Conservation (phyloP, 92 coral and sea anemone species). For the Phenganax stokvisi region DNA sequence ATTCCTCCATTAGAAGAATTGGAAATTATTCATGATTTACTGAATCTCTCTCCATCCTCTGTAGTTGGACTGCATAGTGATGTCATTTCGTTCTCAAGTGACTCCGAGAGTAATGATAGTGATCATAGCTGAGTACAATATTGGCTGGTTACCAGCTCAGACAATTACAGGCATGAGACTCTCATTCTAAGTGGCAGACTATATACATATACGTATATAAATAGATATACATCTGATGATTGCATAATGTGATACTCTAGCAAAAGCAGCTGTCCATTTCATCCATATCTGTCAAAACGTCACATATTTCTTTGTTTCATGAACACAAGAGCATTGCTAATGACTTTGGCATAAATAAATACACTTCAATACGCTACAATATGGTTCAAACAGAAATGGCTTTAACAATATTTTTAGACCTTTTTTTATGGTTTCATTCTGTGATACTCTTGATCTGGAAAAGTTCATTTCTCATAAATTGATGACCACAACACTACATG, state of each 20-base stretch:
- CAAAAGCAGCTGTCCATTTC: too few species aligned
- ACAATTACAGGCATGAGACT: too few species aligned
- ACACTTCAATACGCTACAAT: too few species aligned
- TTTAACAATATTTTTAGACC: background rate
- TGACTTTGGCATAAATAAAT: too few species aligned
- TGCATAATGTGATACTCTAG: too few species aligned
- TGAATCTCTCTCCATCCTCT: background rate
- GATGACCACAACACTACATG: slow-evolving; percentile 29
- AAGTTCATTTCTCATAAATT: slow-evolving; percentile 14
- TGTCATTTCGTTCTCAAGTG: background rate
- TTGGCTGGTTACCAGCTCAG: background rate
- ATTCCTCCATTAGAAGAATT: background rate
- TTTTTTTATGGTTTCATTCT: background rate
- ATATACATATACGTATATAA: too few species aligned
- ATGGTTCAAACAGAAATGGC: background rate
- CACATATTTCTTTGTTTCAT: too few species aligned
- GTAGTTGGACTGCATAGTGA: background rate
- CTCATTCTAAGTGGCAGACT: too few species aligned
- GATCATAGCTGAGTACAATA: background rate
- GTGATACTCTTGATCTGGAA: background rate
- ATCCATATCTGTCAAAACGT: too few species aligned
- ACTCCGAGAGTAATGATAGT: background rate
- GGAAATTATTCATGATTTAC: background rate
- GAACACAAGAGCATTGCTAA: too few species aligned
- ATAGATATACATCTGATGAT: too few species aligned